Evolutionary conservation across 2,113 vertebrate species (phyloP).

Genomic region (Megaptera novaeangliae): DNA sequence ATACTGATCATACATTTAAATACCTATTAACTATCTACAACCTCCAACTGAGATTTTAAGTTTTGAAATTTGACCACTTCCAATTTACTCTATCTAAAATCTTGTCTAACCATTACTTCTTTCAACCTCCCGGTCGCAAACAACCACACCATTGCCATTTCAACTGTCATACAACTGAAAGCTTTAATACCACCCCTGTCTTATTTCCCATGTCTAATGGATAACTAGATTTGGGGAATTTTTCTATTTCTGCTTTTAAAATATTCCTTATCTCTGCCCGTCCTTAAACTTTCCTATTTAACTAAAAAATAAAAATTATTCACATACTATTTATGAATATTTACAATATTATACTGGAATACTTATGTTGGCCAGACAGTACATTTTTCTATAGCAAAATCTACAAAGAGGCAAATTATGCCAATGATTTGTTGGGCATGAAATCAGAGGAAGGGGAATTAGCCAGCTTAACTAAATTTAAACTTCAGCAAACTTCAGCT

Average conservation of each 20-base stretch:
- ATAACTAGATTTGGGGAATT: neutral
- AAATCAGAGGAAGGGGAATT: neutral
- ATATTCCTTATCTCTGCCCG: neutral
- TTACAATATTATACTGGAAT: conserved; percentile 1
- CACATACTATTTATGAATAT: neutral
- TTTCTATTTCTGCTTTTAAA: neutral
- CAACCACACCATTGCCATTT: neutral
- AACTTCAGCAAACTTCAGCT: neutral
- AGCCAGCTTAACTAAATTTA: neutral
- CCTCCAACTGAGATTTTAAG: neutral
- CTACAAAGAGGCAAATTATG: neutral
- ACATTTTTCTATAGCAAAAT: neutral
- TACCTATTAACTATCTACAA: neutral
- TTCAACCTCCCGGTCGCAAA: neutral
- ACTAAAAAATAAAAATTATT: neutral
- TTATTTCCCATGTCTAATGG: neutral
- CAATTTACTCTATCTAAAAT: neutral
- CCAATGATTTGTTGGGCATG: neutral
- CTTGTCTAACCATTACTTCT: neutral
- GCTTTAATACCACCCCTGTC: neutral
- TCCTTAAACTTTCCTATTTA: neutral
- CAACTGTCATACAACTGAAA: neutral
- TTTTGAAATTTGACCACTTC: neutral
- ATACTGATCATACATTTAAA: neutral
- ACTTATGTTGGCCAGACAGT: neutral